Evolutionary conservation across 2,113 vertebrate species (phyloP).

Genomic region (Phalacrocorax carbo): DNA sequence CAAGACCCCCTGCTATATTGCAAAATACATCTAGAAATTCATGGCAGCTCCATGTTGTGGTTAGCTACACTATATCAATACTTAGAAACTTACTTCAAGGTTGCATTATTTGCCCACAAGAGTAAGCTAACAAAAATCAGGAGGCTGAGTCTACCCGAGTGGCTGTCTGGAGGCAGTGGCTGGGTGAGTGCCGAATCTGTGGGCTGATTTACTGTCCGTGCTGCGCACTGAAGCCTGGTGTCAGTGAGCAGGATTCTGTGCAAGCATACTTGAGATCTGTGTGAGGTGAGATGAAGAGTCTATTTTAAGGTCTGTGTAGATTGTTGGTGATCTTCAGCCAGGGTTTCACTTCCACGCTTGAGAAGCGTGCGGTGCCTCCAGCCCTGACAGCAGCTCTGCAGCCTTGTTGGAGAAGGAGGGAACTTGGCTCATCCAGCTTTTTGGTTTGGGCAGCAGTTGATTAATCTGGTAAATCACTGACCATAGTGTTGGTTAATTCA

Average conservation of each 20-base stretch:
- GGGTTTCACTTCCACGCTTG: neutral
- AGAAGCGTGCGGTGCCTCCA: fast-evolving
- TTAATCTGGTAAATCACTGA: neutral
- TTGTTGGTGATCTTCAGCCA: neutral
- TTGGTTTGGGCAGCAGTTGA: neutral
- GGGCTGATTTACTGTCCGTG: neutral
- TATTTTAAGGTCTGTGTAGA: neutral
- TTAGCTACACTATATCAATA: neutral
- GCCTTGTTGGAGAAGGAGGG: neutral
- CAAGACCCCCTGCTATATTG: neutral
- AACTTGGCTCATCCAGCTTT: neutral
- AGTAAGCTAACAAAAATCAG: neutral
- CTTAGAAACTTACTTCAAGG: neutral
- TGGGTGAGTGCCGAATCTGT: neutral
- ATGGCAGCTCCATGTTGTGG: neutral
- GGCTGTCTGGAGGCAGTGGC: no score
- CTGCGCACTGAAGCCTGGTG: fast-evolving
- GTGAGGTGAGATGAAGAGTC: neutral
- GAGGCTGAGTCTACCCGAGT: fast-evolving
- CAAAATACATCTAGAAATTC: neutral
- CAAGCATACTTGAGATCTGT: neutral
- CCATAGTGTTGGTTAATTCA: neutral
- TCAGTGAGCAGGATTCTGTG: neutral
- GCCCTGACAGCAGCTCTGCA: neutral
- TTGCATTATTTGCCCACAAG: neutral